Evolutionary conservation across 2,797 vertebrate genomes (phyloP), one percentile per base, ranked within the genome.

Genomic region (Lithobates pipiens): DNA sequence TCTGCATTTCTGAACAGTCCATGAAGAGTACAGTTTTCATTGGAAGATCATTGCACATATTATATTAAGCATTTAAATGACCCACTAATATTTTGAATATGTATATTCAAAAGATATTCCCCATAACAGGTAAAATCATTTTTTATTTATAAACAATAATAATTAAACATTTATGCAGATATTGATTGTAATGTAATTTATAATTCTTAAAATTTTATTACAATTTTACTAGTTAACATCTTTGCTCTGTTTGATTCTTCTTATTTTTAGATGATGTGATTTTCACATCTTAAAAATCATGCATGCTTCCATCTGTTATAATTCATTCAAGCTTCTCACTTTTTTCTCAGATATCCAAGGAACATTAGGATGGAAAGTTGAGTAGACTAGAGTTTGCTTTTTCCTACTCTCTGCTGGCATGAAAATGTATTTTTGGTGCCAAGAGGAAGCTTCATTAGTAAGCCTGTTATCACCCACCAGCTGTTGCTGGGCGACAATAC

Each of bases 391-490:
- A 73, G 80, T 82, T 73, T 73, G 69, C 72, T 70, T 57, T 82
- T 57, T 82, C 68, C n/a, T 72, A 44, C 54, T 82, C 34, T 70
- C 70, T 82, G 70, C 73, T 82, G 80, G 80, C 80, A 82, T 65
- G 42, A 82, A 82, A 82, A 63, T 73, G 57, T 65, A 74, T 34
- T 82, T 63, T 42, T 74, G 36, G 80, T 73, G 69, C 80, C 80
- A 82, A 74, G 57, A 44, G 54, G 80, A 82, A 82, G 70, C 57
- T 73, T 82, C 80, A 65, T 73, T 34, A 29, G 23, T 82, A 81
- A 81, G 69, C 50, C 80, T 74, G 80, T 82, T 82, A 81, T 82
- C 70, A 71, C 44, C 54, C 32, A 36, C 80, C 80, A 82, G 80
- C 80, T 82, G 70, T 82, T 82, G 70, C 80, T 63, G 70, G 80